A percentile compares a stretch with the other conserved stretches of the same genome.
Evolutionary conservation across 2,113 vertebrate species (phyloP).

Genomic region (Paradoxurus hermaphroditus): DNA sequence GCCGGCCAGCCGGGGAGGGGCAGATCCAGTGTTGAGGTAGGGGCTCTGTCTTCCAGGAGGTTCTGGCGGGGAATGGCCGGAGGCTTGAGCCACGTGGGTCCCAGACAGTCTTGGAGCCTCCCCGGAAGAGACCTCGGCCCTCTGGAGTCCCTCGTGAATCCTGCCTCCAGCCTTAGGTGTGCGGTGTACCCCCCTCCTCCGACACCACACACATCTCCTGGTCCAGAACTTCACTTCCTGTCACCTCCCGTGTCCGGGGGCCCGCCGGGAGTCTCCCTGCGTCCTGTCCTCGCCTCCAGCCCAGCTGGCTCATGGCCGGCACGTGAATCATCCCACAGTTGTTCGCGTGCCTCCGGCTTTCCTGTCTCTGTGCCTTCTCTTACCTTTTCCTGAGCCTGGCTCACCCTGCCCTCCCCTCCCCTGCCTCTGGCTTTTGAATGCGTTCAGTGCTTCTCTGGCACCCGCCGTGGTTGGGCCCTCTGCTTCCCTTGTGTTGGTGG

Average conservation of each 20-base stretch:
- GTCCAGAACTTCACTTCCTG: neutral
- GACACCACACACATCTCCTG: neutral
- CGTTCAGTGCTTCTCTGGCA: neutral
- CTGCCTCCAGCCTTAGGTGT: neutral
- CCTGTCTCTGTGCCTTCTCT: neutral
- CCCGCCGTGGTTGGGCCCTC: too few relatives aligned
- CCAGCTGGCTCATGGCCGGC: neutral
- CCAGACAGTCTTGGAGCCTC: neutral
- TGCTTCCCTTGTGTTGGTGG: neutral
- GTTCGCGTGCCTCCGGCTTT: neutral
- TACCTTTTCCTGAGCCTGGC: neutral
- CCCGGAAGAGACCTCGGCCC: neutral
- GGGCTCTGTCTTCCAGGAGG: neutral
- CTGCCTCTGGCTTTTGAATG: neutral
- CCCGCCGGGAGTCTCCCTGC: neutral
- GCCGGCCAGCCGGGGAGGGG: neutral
- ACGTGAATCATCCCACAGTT: neutral
- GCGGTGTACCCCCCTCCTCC: neutral
- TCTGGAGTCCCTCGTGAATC: neutral
- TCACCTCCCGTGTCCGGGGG: neutral
- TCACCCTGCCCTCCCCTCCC: neutral
- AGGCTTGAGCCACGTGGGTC: neutral
- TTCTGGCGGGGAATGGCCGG: neutral
- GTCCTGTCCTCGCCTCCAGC: neutral
- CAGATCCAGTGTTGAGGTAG: fast-evolving